Base-by-base conservation (phyloP, 2,113 vertebrate species). In the Calidris pugnax region DNA sequence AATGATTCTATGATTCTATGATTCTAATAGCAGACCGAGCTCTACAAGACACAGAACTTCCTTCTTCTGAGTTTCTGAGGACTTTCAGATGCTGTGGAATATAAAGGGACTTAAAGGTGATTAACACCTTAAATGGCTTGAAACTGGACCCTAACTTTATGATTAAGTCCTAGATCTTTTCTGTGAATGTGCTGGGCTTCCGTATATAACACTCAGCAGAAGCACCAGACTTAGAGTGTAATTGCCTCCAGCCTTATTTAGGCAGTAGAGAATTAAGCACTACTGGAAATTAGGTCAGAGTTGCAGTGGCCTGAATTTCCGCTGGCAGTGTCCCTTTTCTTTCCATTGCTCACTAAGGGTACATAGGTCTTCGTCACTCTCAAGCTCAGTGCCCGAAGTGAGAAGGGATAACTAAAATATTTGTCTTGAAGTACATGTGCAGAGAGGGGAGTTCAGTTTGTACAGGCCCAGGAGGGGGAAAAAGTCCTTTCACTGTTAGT, bases 291-390 rank as follows among this genome's bases (percentile, higher is more conserved):
- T 8, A 80, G 50, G 59, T 57, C n/a, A 76, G 27, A 68, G 21
- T 63, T 86, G 30, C 22, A 18, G 14, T 32, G 22, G 39, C 50
- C 43, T 86, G 67, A 85, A 41, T 80, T 74, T 77, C 12, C 35
- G 12, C 19, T 39, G 9, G 16, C 11, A 37, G 15, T 20, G 15
- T 43, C 20, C 33, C 7, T 92, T 85, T 53, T 59, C 10, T 41
- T 88, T 57, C 72, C 1, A 0, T 11, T n/a, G 14, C 19, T 92
- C 13, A n/a, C 0, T 0, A 1, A 33, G 51, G 20, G 20, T 88
- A 41, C 5, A 4, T 45, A 18, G 15, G 32, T 6, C n/a, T 77
- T 77, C 4, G 0, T 32, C n/a, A n/a, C 9, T 91, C 22, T 84
- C 15, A 17, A 67, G 26, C 13, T 89, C 23, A 67, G 23, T 1